These are phyloP conservation scores for Beaufortia kweichowensis DNA, from an alignment of 2,113 vertebrate species.

Conservation along the genomic window DNA sequence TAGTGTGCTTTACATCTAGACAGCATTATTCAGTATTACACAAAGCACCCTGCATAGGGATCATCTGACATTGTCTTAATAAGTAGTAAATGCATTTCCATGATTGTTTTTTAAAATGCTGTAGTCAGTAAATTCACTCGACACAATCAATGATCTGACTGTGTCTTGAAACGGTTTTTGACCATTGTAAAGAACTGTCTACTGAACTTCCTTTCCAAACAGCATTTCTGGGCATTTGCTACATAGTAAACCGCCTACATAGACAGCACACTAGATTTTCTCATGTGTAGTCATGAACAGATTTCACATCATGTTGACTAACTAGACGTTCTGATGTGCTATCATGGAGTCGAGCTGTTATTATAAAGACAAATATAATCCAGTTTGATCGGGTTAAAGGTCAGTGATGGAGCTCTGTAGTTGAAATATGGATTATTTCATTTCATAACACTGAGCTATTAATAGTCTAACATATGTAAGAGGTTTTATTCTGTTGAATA, in stretches of 20 bases:
- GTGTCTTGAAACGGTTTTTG: not conserved
- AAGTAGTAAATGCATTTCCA: too few relatives aligned
- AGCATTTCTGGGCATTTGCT: not conserved
- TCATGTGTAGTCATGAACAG: not conserved
- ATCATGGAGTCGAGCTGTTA: not conserved
- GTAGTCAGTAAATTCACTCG: too few relatives aligned
- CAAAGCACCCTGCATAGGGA: too few relatives aligned
- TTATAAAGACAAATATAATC: not conserved
- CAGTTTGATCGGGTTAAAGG: constrained; percentile 6
- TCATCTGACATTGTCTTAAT: too few relatives aligned
- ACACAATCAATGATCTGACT: not conserved
- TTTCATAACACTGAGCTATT: not conserved
- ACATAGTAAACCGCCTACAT: not conserved
- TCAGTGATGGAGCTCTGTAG: constrained; percentile 30
- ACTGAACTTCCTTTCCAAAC: not conserved
- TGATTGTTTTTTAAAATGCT: too few relatives aligned
- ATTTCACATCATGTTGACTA: not conserved
- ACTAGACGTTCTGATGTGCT: not conserved
- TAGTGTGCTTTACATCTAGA: too few relatives aligned
- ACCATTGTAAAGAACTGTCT: too few relatives aligned
- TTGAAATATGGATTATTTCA: constrained; percentile 15
- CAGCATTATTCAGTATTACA: not conserved
- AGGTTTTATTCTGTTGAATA: not conserved
- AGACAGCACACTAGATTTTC: not conserved
- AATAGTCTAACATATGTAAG: constrained; percentile 2